Percentiles rank a stretch among this genome's conserved stretches.
Conservation (phyloP, 2,113 vertebrate species). For the Cathartes aura region DNA sequence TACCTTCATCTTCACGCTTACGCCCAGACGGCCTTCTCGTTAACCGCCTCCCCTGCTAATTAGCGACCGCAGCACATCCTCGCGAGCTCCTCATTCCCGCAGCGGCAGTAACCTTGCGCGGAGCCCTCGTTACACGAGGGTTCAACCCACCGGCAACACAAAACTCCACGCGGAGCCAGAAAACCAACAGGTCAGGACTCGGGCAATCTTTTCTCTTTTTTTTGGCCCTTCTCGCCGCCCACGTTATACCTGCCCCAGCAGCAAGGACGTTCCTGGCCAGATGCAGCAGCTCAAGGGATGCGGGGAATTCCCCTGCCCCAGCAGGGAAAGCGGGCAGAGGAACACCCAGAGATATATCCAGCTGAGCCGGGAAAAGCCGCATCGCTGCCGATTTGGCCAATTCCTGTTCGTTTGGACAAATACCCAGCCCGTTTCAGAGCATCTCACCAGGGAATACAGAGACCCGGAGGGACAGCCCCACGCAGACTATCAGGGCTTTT, state of each 20-base stretch:
- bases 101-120: rapidly evolving
- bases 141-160: not conserved
- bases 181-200: not conserved
- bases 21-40: not conserved
- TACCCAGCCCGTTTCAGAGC: not conserved
- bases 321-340: not conserved
- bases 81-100: rapidly evolving
- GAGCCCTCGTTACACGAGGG: rapidly evolving
- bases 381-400: rapidly evolving
- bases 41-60: not conserved
- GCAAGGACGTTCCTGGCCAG: not conserved
- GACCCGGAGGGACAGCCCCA: not conserved
- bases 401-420: not conserved
- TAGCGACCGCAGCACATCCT: not conserved
- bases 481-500: not conserved
- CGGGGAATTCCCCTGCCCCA: not conserved
- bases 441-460: not conserved
- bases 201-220: not conserved
- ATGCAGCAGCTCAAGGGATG: not conserved
- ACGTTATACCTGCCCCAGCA: not conserved
- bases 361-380: not conserved
- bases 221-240: not conserved
- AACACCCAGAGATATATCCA: not conserved
- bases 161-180: rapidly evolving
- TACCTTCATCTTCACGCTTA: not conserved